Evolutionary conservation across 2,113 vertebrate species (phyloP).

Genomic region (Tautogolabrus adspersus): DNA sequence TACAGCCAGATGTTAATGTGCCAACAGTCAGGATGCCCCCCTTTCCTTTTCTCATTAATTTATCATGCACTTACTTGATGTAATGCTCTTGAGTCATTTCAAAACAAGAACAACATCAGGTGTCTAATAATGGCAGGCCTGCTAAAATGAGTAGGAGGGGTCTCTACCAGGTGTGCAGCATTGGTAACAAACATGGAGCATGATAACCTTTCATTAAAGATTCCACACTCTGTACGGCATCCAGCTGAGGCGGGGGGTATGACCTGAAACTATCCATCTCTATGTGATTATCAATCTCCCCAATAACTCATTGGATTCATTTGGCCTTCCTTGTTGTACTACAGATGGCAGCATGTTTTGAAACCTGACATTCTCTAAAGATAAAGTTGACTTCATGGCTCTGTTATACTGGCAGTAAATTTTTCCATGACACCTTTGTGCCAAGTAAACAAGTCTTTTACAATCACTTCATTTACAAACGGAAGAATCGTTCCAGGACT

Average conservation of each 20-base stretch:
- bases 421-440: conserved; percentile 31
- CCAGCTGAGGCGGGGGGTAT: conserved; percentile 40
- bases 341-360: conserved; percentile 48
- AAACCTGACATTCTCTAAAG: conserved; percentile 52
- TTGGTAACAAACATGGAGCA: conserved; percentile 59
- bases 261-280: conserved; percentile 52
- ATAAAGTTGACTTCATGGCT: conserved; percentile 46
- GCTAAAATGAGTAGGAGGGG: conserved; percentile 50
- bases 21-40: conserved; percentile 61
- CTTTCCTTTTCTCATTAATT: conserved; percentile 77
- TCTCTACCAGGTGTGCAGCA: conserved; percentile 81
- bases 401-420: conserved; percentile 63
- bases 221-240: conserved; percentile 69
- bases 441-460: conserved; percentile 38
- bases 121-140: conserved; percentile 76
- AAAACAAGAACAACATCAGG: conserved; percentile 78
- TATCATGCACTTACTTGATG: conserved; percentile 65
- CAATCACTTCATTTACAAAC: conserved; percentile 45
- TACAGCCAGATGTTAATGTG: conserved; percentile 75
- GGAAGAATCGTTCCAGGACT: conserved; percentile 15
- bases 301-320: conserved; percentile 71
- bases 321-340: conserved; percentile 46
- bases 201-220: conserved; percentile 85
- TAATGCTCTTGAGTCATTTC: conserved; percentile 74
- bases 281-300: conserved; percentile 60